Evolutionary conservation across 2,113 vertebrate species (phyloP), one percentile per base, ranked within the genome.

Genomic region (Circaetus cinerascens): DNA sequence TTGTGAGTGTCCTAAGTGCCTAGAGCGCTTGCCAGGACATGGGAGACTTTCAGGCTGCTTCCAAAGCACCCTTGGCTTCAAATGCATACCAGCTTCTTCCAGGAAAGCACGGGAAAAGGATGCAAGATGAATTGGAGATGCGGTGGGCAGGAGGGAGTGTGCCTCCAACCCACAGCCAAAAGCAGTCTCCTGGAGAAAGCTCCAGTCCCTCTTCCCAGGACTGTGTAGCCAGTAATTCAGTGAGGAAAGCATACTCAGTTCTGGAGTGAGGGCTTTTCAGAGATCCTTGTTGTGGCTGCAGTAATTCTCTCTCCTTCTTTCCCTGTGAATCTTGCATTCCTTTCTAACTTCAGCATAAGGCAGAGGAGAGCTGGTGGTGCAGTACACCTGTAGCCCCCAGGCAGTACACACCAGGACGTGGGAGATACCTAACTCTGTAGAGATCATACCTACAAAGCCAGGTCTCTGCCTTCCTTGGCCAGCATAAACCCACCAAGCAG

Each of bases 241-340:
- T 13, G 55, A 90, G 57, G 59, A 71, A 85, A 71, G 43, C 27
- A 9, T 32, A 9, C 56, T 68, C 57, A 19, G 27, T 50, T 76
- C 53, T 82, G 74, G 81, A 90, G 67, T 50, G 60, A 85, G 74
- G 69, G 48, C 84, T 93, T 77, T 72, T 34, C 38, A 51, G 60
- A 87, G 74, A 68, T 87, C 43, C 25, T 85, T 63, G 30, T 86
- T 75, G 19, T 18, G 60, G 80, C 80, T 96, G 90, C 81, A 90
- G 88, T 80, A 72, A 55, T 94, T 88, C 63, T 91, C 72, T 94
- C 79, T 96, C 51, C 89, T 93, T 38, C 93, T 94, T 91, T 90
- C 62, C 62, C 77, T 97, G 72, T 12, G 9, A 73, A 23, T 64
- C 74, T 81, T 79, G 62, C 43, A 32, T 85, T 93, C 62, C 46